A percentile compares a stretch with the other conserved stretches of the same genome.
Conservation (phyloP, 1,140 invertebrate genomes). For the Halesus radiatus region DNA sequence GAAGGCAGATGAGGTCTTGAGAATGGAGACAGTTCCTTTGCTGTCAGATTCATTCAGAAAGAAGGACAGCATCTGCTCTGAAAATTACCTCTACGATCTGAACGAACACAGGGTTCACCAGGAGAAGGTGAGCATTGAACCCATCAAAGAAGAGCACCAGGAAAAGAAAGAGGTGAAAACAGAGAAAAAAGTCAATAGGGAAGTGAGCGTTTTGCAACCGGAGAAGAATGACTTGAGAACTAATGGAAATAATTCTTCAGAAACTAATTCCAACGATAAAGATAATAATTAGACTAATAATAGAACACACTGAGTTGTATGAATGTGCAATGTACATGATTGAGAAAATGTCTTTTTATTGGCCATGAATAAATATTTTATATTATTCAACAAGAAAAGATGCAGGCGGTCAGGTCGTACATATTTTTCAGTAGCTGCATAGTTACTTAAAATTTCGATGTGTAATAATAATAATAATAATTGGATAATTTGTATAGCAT, state of each 20-base stretch:
- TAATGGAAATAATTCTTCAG: neutral
- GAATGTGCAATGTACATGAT: too few species aligned
- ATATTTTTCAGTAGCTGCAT: neutral
- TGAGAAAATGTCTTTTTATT: too few species aligned
- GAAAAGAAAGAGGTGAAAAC: neutral
- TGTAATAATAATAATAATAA: too few species aligned
- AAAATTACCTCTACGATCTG: constrained; percentile 16
- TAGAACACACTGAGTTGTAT: too few species aligned
- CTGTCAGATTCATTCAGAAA: constrained; percentile 54
- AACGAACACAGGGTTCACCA: constrained; percentile 28
- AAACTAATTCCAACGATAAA: neutral
- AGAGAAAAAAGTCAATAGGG: too few species aligned
- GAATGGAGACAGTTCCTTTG: constrained; percentile 50
- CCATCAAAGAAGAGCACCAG: constrained; percentile 37
- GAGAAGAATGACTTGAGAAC: constrained; percentile 1
- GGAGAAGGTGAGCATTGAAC: constrained; percentile 38
- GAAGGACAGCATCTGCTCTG: constrained; percentile 51
- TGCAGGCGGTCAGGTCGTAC: neutral
- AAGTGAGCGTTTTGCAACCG: neutral
- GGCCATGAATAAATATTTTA: too few species aligned
- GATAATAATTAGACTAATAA: too few species aligned
- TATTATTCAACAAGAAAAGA: neutral
- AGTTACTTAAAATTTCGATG: neutral
- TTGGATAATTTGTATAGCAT: too few species aligned
- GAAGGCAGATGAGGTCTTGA: constrained; percentile 50